Conservation (phyloP, 2,888 invertebrate genomes). For the Autographa pulchrina region DNA sequence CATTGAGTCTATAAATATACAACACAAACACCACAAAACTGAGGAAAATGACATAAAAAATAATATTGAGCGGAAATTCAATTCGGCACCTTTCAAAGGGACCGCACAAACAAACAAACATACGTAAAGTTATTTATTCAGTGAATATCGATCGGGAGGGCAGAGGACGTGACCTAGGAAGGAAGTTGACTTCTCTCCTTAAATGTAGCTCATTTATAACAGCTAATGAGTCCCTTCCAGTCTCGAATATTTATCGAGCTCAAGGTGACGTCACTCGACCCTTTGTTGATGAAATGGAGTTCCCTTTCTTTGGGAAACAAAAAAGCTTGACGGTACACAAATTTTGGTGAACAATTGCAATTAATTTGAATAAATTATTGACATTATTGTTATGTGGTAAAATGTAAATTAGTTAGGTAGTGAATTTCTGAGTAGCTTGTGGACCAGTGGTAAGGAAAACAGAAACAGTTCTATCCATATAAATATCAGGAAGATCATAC, state of each 20-base stretch:
- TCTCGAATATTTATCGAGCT: slow-evolving; percentile 32
- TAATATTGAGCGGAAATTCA: slow-evolving; percentile 49
- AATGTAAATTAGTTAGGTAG: no score
- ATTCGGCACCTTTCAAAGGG: slow-evolving; percentile 36
- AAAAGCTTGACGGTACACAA: slow-evolving; percentile 23
- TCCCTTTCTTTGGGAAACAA: slow-evolving; percentile 10
- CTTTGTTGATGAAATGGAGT: slow-evolving; percentile 21
- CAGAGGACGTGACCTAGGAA: slow-evolving; percentile 62
- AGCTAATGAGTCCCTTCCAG: slow-evolving; percentile 41
- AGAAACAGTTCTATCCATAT: no score
- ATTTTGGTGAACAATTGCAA: neutral
- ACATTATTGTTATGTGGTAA: no score
- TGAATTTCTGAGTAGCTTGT: no score
- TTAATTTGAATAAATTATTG: neutral
- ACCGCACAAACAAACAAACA: slow-evolving; percentile 56
- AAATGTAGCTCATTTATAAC: slow-evolving; percentile 54
- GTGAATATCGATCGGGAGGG: slow-evolving; percentile 64
- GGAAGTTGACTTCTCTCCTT: slow-evolving; percentile 46
- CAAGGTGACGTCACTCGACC: slow-evolving; percentile 12
- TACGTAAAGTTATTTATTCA: slow-evolving; percentile 69
- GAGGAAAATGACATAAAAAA: slow-evolving; percentile 45
- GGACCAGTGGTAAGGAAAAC: no score
- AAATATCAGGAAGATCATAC: no score
- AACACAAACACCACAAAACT: slow-evolving; percentile 41
- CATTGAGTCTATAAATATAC: slow-evolving; percentile 26